phyloP scores from a whole-genome alignment of 2,113 vertebrate genomes.

The Peromyscus maniculatus region DNA sequence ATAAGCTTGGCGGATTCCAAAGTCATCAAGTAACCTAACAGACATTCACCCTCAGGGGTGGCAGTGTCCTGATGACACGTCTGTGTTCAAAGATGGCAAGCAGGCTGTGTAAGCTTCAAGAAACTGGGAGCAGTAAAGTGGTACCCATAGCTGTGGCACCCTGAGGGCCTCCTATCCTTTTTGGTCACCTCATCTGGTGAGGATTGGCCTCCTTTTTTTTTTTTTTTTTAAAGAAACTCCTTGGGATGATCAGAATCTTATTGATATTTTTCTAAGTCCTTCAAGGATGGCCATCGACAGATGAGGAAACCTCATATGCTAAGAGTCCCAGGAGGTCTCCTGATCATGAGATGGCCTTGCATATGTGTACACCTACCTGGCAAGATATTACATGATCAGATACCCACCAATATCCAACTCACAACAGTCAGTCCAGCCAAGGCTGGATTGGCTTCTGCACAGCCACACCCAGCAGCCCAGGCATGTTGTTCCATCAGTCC shows the following conservation, averaged over 20 bases:
- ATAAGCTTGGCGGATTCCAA: neutral
- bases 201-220: neutral
- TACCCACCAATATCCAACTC: neutral
- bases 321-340: neutral
- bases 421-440: no score
- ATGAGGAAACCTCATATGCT: neutral
- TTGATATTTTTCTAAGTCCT: neutral
- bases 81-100: neutral
- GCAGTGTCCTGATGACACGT: rapidly evolving
- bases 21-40: neutral
- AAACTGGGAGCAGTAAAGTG: neutral
- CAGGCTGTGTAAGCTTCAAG: neutral
- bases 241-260: neutral
- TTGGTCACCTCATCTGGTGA: neutral
- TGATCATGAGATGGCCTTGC: neutral
- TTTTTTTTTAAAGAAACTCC: neutral
- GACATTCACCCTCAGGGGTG: no score
- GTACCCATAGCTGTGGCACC: rapidly evolving
- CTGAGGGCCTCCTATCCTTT: rapidly evolving
- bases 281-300: neutral
- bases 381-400: neutral
- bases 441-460: neutral
- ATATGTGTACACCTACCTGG: neutral
- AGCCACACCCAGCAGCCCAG: neutral
- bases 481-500: rapidly evolving